Base-by-base conservation (phyloP, 30 jellyfish, hydroid and myxozoan genomes). In the Hydractinia echinata region DNA sequence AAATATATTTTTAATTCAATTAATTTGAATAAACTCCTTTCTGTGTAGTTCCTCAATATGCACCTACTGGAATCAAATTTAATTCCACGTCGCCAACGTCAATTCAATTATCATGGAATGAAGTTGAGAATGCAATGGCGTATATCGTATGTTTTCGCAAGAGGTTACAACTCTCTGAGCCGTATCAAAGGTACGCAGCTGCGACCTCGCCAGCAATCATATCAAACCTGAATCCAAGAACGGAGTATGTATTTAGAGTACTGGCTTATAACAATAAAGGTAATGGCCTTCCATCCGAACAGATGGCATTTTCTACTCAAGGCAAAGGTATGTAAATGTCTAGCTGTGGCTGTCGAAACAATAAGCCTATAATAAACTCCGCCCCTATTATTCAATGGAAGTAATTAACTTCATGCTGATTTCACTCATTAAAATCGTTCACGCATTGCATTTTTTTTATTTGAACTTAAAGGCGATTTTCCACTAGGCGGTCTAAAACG, bases 201-300 rank as follows among this genome's bases (percentile, higher is more conserved):
- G 67, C 72, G 51, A 67, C 88, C 51, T 20, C 77, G 14, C 62
- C 85, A 5, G 85, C 85, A 48, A 70, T 70, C 21, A 51, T 88
- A 49, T n/a, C 19, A 20, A 92, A 88, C 44, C 67, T 88, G 66
- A 6, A 58, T 4, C 77, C 96, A 8, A 85, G 82, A 0, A 82
- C 92, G 30, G 73, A 69, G 16, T 88, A 88, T 67, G 61, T 79
- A 8, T 11, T 88, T 51, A 44, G 96, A 21, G 82, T 88, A 55
- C 73, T 88, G 61, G 92, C 96, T n/a, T 88, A 88, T 66, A 82
- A 61, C 9, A 16, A 39, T n/a, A 77, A 83, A 8, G 96, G 96
- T 11, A 88, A 88, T 83, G 96, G 96, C 8, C 56, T 88, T 49
- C 88, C 96, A 6, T 82, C 93, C 53, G 77, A 88, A 66, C 67